These are phyloP conservation scores for Lithophane ornitopus DNA, from an alignment of 2,888 invertebrate species.

Conservation along the genomic window DNA sequence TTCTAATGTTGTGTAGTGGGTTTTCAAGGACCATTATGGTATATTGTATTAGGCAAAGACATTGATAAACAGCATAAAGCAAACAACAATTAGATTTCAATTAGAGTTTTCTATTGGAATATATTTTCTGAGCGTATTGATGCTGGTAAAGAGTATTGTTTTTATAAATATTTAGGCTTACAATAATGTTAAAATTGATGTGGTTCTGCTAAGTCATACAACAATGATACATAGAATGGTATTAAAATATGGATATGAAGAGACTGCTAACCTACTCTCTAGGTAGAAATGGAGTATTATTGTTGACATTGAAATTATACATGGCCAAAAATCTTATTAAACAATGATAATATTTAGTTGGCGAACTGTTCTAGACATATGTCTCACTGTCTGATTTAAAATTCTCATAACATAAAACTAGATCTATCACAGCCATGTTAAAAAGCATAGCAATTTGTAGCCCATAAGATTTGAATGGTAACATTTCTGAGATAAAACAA, in stretches of 20 bases:
- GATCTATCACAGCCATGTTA: neutral
- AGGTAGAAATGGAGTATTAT: neutral
- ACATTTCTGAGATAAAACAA: neutral
- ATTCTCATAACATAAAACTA: neutral
- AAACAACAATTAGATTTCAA: neutral
- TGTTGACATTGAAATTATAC: neutral
- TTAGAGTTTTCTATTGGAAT: neutral
- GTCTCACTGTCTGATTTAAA: neutral
- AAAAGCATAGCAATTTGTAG: neutral
- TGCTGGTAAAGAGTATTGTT: neutral
- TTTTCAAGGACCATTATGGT: constrained; percentile 54
- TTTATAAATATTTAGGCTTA: neutral
- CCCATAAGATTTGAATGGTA: no score
- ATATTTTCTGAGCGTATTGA: neutral
- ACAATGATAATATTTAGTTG: neutral
- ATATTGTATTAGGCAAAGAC: constrained; percentile 14
- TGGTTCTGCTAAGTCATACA: neutral
- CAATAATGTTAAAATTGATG: neutral
- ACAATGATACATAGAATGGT: neutral
- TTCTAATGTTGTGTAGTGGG: constrained; percentile 39
- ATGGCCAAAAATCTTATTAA: no score
- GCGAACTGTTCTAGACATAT: no score
- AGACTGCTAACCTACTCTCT: neutral
- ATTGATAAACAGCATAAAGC: neutral
- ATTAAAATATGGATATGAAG: no score